Percentiles rank a stretch among this genome's conserved stretches.
Conservation (phyloP, 2,888 invertebrate species). For the Drosophila incognita region DNA sequence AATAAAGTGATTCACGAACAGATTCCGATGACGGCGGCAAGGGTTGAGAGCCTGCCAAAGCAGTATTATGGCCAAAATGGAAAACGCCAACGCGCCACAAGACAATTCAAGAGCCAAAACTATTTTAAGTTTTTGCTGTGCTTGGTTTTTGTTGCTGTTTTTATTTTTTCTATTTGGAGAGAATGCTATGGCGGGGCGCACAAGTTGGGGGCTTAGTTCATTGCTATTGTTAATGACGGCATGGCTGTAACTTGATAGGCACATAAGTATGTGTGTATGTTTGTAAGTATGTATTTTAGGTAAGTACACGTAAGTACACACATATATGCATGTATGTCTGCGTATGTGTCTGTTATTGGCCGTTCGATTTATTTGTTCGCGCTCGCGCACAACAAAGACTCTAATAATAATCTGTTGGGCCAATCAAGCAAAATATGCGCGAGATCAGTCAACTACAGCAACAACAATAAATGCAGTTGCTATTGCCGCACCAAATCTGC, state of each 20-base stretch:
- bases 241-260: conserved; percentile 67
- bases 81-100: conserved; percentile 56
- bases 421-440: conserved; percentile 82
- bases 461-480: conserved; percentile 45
- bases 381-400: conserved; percentile 74
- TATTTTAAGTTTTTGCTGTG: conserved; percentile 4
- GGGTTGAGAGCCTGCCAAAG: conserved; percentile 33
- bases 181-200: conserved; percentile 43
- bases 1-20: conserved; percentile 75
- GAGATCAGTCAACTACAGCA: conserved; percentile 75
- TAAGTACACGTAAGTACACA: conserved; percentile 3
- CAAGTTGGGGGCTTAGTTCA: conserved; percentile 77
- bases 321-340: conserved; percentile 12
- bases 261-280: conserved; percentile 7
- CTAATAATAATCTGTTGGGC: conserved; percentile 81
- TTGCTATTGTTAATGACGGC: conserved; percentile 81
- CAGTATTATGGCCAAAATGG: conserved; percentile 30
- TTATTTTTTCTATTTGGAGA: conserved; percentile 34
- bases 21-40: conserved; percentile 55
- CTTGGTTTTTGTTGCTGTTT: not conserved
- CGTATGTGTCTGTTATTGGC: conserved; percentile 34
- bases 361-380: conserved; percentile 77
- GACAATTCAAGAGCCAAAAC: conserved; percentile 39
- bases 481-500: conserved; percentile 60
- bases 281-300: not conserved